Evolutionary conservation across 2,888 invertebrate genomes (phyloP).

Genomic region (Xestoiulus laeticollis): DNA sequence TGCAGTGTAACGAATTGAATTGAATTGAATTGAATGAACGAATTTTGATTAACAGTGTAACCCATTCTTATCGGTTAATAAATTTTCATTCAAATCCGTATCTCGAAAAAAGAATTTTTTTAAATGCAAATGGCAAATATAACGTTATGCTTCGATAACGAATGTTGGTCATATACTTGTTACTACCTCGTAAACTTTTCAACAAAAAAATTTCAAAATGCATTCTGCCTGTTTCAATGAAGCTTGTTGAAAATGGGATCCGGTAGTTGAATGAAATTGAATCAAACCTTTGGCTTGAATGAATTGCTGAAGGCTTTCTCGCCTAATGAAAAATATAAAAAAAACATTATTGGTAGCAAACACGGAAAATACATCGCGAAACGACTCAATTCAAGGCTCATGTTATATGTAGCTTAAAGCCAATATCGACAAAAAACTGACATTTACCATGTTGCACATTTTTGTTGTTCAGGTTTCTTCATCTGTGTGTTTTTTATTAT

Average conservation of each 20-base stretch:
- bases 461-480: background rate
- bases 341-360: background rate
- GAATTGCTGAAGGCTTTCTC: constrained; percentile 36
- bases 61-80: too few species aligned
- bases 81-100: too few species aligned
- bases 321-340: constrained; percentile 25
- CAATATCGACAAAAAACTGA: constrained; percentile 36
- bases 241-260: background rate
- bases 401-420: constrained; percentile 11
- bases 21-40: too few species aligned
- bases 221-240: background rate
- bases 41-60: too few species aligned
- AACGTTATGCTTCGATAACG: too few species aligned
- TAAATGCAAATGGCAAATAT: too few species aligned
- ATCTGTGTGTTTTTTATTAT: background rate
- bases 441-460: constrained; percentile 34
- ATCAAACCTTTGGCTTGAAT: constrained; percentile 19
- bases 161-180: background rate
- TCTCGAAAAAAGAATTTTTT: too few species aligned
- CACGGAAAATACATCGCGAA: background rate
- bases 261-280: background rate
- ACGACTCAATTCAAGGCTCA: constrained; percentile 17
- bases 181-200: background rate
- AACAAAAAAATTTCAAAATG: background rate
- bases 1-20: too few species aligned